Base-by-base conservation (phyloP, 1,140 invertebrate genomes). In the Megalopta genalis region DNA sequence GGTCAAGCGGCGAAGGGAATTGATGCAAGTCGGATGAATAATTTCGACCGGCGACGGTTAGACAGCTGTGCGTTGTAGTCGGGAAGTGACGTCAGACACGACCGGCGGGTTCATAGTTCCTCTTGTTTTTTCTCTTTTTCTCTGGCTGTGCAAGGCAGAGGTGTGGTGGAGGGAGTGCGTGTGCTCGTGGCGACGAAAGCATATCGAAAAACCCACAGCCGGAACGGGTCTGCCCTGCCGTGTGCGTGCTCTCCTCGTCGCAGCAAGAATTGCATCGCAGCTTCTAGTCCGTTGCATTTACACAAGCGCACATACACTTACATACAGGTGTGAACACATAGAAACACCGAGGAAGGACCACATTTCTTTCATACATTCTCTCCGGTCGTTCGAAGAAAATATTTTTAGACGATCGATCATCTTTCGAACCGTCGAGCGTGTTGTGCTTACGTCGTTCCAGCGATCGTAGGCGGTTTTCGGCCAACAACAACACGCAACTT, bases 241-340 rank as follows among this genome's bases (percentile, higher is more conserved):
- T 27, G n/a, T 2, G 12, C 14, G 52, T 57, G 39, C 16, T 52
- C 10, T 18, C 8, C 18, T 67, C 27, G 62, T n/a, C 68, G 63
- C 12, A 16, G 7, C 37, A 16, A 32, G 66, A 54, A 60, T 72
- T 37, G 18, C 77, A 32, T 78, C 39, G 23, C 64, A 77, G 75
- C 49, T 81, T 74, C 87, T 87, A 87, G 87, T 88, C 87, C 73
- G 70, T 66, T 82, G 87, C 84, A 86, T 87, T 87, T 88, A 82
- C 62, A 52, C 49, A 46, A 9, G 12, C 32, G 12, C 42, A 46
- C 42, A 9, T 46, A 46, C 32, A 32, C 32, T 46, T 46, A 46
- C 12, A 8, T 9, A 46, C 42, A 12, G 9, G 42, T 12, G 42
- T 46, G 2, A 46, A 46, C 42, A 46, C 8, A n/a, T n/a, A 46